These are phyloP conservation scores for Leptobrachium ailaonicum DNA, from an alignment of 2,113 vertebrate species.

Conservation along the genomic window DNA sequence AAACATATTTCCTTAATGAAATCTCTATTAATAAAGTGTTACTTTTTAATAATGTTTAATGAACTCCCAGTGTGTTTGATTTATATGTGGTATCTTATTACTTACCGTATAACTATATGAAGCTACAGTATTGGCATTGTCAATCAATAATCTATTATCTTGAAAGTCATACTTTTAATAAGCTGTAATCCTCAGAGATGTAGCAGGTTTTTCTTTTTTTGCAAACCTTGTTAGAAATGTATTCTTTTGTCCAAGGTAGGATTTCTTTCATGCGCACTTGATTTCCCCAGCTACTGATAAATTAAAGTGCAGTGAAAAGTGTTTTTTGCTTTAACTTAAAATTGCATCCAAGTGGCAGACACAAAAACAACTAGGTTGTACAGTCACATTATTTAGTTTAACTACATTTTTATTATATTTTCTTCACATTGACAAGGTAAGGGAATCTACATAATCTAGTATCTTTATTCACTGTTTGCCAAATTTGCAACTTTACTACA, in stretches of 20 bases:
- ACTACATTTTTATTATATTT: no score
- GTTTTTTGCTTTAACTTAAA: not conserved
- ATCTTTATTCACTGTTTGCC: no score
- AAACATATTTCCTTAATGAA: no score
- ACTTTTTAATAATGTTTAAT: no score
- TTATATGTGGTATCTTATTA: not conserved
- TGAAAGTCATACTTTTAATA: not conserved
- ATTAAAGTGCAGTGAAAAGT: not conserved
- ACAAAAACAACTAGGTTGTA: not conserved
- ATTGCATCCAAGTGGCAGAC: not conserved
- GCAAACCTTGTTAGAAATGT: not conserved
- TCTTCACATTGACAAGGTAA: no score
- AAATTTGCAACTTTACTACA: no score
- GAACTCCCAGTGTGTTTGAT: no score
- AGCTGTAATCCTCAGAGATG: not conserved
- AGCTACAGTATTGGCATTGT: not conserved
- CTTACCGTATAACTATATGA: not conserved
- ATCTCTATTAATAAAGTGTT: no score
- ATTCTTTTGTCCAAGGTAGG: not conserved
- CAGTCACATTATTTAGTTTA: no score
- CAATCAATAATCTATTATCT: constrained; percentile 8
- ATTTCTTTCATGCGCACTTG: not conserved
- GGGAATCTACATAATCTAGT: no score
- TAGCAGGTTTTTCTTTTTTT: not conserved
- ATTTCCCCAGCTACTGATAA: not conserved